A percentile compares a stretch with the other conserved stretches of the same genome.
Conservation (phyloP, 2,888 invertebrate species). For the Corbicula japonica region DNA sequence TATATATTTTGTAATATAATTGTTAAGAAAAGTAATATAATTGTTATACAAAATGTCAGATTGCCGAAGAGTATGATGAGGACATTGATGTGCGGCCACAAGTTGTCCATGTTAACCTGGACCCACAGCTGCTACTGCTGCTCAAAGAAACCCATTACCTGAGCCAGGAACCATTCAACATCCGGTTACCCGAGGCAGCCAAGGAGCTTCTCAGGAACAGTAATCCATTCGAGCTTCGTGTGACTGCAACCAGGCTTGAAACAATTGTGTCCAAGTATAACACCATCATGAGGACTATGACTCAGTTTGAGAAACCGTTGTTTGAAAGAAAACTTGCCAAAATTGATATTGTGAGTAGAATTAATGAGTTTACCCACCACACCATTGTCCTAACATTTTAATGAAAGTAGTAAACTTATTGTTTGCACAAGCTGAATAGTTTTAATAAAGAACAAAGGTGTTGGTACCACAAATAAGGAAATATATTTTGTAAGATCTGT, state of each 20-base stretch:
- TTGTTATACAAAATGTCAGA: constrained; percentile 67
- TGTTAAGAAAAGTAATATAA: no score
- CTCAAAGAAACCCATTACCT: constrained; percentile 85
- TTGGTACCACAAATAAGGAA: no score
- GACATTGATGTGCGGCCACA: constrained; percentile 83
- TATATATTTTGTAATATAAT: no score
- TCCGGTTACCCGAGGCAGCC: constrained; percentile 80
- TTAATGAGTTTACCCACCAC: no score
- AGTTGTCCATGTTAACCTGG: constrained; percentile 85
- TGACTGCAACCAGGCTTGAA: constrained; percentile 84
- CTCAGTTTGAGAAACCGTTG: constrained; percentile 84
- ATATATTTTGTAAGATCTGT: no score
- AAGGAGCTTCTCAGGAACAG: constrained; percentile 84
- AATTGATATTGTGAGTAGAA: constrained; percentile 83
- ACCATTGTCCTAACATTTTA: no score
- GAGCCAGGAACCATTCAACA: constrained; percentile 83
- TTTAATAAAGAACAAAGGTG: no score
- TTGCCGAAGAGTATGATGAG: constrained; percentile 85
- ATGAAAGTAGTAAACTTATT: no score
- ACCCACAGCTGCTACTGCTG: constrained; percentile 84
- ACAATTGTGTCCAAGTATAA: constrained; percentile 86
- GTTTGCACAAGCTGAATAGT: no score
- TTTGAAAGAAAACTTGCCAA: constrained; percentile 85
- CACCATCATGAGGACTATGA: constrained; percentile 84
- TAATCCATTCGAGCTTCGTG: constrained; percentile 81